Conservation (phyloP, 2,113 vertebrate genomes). For the Eudyptes chrysolophus region DNA sequence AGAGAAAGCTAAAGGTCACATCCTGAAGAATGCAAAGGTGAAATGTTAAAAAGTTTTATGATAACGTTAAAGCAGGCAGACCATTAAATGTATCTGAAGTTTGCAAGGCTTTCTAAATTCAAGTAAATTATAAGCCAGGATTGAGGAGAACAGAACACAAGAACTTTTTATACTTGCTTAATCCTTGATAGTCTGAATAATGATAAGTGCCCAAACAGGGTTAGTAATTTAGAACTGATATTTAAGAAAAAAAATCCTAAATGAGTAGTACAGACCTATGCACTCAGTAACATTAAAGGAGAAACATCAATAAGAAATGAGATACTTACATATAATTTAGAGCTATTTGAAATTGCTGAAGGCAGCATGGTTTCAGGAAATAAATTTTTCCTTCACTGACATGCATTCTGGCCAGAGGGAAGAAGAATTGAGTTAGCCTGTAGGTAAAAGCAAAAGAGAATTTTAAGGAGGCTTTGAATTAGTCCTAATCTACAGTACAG, state of each 20-base stretch:
- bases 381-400: neutral
- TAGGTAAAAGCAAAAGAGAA: neutral
- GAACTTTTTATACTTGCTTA: neutral
- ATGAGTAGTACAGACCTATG: neutral
- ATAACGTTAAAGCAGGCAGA: neutral
- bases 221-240: neutral
- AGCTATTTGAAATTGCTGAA: conserved; percentile 19
- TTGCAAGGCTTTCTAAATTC: neutral
- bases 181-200: neutral
- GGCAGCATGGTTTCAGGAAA: conserved; percentile 18
- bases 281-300: neutral
- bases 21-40: neutral
- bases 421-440: neutral
- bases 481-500: neutral
- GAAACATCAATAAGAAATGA: conserved; percentile 36
- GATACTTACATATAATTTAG: conserved; percentile 6
- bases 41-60: neutral
- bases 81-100: neutral
- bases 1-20: conserved; percentile 3
- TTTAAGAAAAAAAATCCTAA: neutral
- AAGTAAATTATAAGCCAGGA: neutral
- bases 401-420: neutral
- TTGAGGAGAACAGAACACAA: neutral
- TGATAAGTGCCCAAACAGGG: neutral
- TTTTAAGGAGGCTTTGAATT: neutral